Conservation (phyloP, 2,888 invertebrate genomes). For the Coenonympha glycerion region DNA sequence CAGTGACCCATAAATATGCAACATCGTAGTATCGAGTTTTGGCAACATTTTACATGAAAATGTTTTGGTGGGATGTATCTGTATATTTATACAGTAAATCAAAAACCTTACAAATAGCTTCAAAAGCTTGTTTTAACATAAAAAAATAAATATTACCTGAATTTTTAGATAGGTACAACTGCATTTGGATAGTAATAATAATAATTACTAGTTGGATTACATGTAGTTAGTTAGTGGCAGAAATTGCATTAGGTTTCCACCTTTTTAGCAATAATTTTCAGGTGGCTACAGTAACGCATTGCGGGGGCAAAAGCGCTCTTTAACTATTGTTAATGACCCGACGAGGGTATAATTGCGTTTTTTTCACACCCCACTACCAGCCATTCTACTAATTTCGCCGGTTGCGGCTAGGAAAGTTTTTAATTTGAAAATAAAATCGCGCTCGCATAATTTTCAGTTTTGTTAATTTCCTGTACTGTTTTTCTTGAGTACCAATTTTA, state of each 20-base stretch:
- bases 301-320: conserved; percentile 31
- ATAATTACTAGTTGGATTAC: conserved; percentile 8
- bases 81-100: too few species aligned
- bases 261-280: conserved; percentile 28
- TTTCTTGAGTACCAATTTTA: conserved; percentile 7
- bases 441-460: conserved; percentile 19
- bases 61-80: too few species aligned
- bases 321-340: conserved; percentile 71
- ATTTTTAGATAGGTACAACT: too few species aligned
- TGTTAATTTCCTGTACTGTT: conserved; percentile 13
- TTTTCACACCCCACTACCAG: conserved; percentile 62
- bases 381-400: conserved; percentile 65
- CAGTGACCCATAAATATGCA: too few species aligned
- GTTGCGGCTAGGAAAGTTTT: conserved; percentile 40
- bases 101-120: too few species aligned
- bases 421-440: conserved; percentile 28
- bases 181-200: conserved; percentile 15
- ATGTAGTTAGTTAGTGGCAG: conserved; percentile 3
- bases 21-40: too few species aligned
- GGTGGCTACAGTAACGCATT: conserved; percentile 32
- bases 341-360: conserved; percentile 66
- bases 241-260: conserved; percentile 19
- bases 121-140: too few species aligned
- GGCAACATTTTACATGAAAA: too few species aligned
- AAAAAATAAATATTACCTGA: too few species aligned